Conservation (phyloP, 2,113 vertebrate genomes). For the Stictonetta naevosa region DNA sequence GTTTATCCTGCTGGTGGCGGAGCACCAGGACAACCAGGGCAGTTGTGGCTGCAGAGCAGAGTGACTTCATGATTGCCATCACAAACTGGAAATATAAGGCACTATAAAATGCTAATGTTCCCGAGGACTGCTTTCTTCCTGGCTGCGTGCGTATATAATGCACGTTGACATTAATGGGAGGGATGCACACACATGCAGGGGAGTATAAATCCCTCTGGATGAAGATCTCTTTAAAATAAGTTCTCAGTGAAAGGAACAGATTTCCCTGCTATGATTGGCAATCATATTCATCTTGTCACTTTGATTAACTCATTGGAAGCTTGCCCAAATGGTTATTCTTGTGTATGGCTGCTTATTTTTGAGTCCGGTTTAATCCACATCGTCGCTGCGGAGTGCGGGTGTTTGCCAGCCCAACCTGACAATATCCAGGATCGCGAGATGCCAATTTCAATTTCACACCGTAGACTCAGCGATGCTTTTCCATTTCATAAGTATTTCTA, state of each 20-base stretch:
- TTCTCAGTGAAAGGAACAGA: conserved; percentile 36
- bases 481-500: conserved; percentile 45
- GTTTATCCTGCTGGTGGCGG: neutral
- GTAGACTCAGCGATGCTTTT: conserved; percentile 25
- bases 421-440: neutral
- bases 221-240: conserved; percentile 26
- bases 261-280: conserved; percentile 56
- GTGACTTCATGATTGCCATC: conserved; percentile 14
- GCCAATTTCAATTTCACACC: conserved; percentile 50
- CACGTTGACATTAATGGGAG: conserved; percentile 41
- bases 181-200: neutral
- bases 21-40: neutral
- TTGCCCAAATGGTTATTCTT: conserved; percentile 37
- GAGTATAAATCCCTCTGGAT: conserved; percentile 35
- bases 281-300: conserved; percentile 34
- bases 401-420: conserved; percentile 7
- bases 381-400: neutral
- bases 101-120: conserved; percentile 51
- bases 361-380: neutral
- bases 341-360: conserved; percentile 23
- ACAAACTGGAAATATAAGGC: neutral
- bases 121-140: conserved; percentile 12
- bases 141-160: neutral
- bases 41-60: neutral
- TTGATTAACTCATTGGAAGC: conserved; percentile 30